Conservation (phyloP, 2,113 vertebrate genomes). For the Chamaea fasciata region DNA sequence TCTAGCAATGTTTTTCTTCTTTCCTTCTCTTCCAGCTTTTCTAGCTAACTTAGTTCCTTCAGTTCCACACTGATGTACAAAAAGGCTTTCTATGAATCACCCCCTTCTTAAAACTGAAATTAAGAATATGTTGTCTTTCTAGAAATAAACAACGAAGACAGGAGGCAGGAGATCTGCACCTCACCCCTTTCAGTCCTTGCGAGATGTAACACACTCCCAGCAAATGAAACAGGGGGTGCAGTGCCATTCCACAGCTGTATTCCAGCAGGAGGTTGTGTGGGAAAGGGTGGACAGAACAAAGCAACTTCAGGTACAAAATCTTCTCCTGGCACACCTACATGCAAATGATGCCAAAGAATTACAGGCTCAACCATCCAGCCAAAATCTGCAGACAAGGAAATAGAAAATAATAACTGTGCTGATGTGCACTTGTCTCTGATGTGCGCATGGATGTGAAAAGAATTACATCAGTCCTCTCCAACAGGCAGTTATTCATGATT, state of each 20-base stretch:
- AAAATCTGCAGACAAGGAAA: not conserved
- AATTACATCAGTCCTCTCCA: not conserved
- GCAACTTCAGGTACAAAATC: not conserved
- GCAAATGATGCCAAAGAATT: not conserved
- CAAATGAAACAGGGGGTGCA: not conserved
- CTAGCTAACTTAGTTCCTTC: not conserved
- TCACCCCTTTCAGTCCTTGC: not conserved
- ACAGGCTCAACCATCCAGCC: fast-evolving
- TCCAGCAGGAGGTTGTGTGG: not conserved
- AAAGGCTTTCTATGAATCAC: not conserved
- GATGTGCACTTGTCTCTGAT: not conserved
- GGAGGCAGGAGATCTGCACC: not conserved
- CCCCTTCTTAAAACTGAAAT: not conserved
- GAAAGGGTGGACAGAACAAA: not conserved
- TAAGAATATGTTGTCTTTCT: not conserved
- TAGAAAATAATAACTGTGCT: not conserved
- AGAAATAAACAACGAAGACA: not conserved
- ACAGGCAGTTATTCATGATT: not conserved
- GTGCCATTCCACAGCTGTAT: not conserved
- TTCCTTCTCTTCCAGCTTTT: not conserved
- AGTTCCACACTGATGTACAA: not conserved
- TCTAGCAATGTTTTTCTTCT: not conserved
- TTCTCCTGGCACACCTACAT: not conserved
- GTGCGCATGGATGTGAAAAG: not conserved
- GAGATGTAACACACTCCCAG: not conserved